A percentile compares a stretch with the other conserved stretches of the same genome.
Conservation (phyloP, 2,113 vertebrate species). For the Brachypteracias leptosomus region DNA sequence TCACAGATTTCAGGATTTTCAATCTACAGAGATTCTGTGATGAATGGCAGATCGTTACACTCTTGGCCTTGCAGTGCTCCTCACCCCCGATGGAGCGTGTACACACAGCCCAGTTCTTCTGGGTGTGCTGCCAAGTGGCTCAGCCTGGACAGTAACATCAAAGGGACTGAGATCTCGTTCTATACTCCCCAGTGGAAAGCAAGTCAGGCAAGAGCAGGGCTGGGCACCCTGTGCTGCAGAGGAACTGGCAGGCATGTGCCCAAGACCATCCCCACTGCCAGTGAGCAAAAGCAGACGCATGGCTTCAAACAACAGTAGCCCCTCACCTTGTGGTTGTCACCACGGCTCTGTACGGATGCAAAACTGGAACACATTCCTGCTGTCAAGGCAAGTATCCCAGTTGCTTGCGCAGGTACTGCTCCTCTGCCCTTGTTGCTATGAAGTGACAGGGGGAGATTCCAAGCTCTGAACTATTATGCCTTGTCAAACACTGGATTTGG, state of each 20-base stretch:
- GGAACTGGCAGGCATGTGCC: neutral
- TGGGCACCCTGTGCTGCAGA: neutral
- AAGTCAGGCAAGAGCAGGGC: neutral
- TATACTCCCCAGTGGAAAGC: neutral
- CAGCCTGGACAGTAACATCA: neutral
- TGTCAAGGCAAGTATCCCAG: neutral
- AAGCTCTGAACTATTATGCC: neutral
- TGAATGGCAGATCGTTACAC: neutral
- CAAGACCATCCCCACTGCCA: neutral
- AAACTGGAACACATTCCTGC: neutral
- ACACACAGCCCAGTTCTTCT: neutral
- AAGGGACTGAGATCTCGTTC: neutral
- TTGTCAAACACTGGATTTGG: neutral
- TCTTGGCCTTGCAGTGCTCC: neutral
- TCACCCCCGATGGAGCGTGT: neutral
- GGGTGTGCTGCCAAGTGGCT: neutral
- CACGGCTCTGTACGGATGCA: neutral
- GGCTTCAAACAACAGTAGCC: neutral
- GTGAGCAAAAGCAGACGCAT: neutral
- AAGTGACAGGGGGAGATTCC: neutral
- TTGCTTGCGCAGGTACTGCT: neutral
- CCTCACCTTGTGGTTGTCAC: neutral
- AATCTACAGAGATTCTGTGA: neutral
- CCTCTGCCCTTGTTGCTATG: neutral
- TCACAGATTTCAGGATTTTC: neutral